Conservation (phyloP, 2,888 invertebrate genomes). For the Nomada fabriciana region DNA sequence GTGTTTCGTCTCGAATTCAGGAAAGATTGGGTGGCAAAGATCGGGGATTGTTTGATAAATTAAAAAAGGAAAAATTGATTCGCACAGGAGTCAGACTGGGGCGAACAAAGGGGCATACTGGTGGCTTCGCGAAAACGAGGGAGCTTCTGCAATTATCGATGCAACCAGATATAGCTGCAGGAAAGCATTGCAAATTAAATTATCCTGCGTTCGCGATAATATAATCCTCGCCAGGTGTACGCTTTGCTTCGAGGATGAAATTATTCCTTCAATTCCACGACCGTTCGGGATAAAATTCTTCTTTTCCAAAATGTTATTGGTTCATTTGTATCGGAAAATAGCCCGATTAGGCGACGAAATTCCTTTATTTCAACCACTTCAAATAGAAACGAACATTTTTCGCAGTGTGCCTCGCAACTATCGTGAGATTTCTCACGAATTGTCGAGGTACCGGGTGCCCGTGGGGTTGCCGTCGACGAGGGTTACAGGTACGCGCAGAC, state of each 20-base stretch:
- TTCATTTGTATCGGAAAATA: too few relatives aligned
- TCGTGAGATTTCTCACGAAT: slow-evolving; percentile 71
- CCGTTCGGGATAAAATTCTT: too few relatives aligned
- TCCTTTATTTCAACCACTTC: background rate
- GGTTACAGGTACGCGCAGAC: slow-evolving; percentile 74
- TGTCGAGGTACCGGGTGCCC: slow-evolving; percentile 49
- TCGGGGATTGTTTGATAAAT: slow-evolving; percentile 16
- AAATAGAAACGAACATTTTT: background rate
- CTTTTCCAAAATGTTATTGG: too few relatives aligned
- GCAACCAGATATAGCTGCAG: slow-evolving; percentile 35
- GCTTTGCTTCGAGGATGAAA: background rate
- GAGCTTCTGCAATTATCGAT: slow-evolving; percentile 63
- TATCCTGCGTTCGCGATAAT: background rate
- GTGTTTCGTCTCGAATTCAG: too few relatives aligned
- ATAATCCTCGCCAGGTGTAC: background rate
- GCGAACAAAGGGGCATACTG: slow-evolving; percentile 57
- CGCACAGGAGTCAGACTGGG: slow-evolving; percentile 54
- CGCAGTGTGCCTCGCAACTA: background rate
- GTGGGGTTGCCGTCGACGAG: slow-evolving; percentile 51
- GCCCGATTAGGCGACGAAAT: too few relatives aligned
- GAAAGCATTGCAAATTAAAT: slow-evolving; percentile 46
- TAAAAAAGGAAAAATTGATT: slow-evolving; percentile 64
- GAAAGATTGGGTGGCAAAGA: too few relatives aligned
- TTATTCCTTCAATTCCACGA: background rate
- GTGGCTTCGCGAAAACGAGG: slow-evolving; percentile 67